A percentile compares a stretch with the other conserved stretches of the same genome.
Conservation (phyloP, 2,888 invertebrate species). For the Andricus curvator region DNA sequence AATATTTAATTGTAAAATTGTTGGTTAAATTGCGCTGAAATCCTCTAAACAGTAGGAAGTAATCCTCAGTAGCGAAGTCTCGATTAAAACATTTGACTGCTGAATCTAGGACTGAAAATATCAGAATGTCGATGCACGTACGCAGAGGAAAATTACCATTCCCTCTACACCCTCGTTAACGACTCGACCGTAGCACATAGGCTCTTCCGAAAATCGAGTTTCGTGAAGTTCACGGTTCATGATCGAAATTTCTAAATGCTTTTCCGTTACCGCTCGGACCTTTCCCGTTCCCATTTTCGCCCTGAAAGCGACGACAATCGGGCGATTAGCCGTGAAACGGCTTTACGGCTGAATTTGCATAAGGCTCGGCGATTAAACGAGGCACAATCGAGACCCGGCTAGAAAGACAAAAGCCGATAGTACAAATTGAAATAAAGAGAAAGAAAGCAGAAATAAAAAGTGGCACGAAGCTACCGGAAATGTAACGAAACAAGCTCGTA, state of each 20-base stretch:
- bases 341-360: slow-evolving; percentile 59
- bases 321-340: slow-evolving; percentile 58
- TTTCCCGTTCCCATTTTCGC: slow-evolving; percentile 53
- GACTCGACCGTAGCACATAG: slow-evolving; percentile 28
- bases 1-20: too few species aligned
- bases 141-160: slow-evolving; percentile 34
- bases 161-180: slow-evolving; percentile 24
- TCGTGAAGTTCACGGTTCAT: slow-evolving; percentile 33
- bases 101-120: slow-evolving; percentile 14
- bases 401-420: slow-evolving; percentile 47
- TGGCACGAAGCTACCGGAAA: neutral
- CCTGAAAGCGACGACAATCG: slow-evolving; percentile 57
- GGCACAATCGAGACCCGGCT: slow-evolving; percentile 50
- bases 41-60: neutral
- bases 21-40: neutral
- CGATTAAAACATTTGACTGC: slow-evolving; percentile 29
- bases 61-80: neutral
- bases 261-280: slow-evolving; percentile 42
- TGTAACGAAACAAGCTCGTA: neutral
- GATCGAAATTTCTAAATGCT: slow-evolving; percentile 39
- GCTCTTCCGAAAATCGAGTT: slow-evolving; percentile 38
- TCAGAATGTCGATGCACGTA: slow-evolving; percentile 26
- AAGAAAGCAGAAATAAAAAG: neutral
- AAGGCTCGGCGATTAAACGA: slow-evolving; percentile 50
- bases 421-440: neutral